A percentile compares a stretch with the other conserved stretches of the same genome.
Conservation (phyloP, 1,140 invertebrate species). For the Hylyphantes graminicola region DNA sequence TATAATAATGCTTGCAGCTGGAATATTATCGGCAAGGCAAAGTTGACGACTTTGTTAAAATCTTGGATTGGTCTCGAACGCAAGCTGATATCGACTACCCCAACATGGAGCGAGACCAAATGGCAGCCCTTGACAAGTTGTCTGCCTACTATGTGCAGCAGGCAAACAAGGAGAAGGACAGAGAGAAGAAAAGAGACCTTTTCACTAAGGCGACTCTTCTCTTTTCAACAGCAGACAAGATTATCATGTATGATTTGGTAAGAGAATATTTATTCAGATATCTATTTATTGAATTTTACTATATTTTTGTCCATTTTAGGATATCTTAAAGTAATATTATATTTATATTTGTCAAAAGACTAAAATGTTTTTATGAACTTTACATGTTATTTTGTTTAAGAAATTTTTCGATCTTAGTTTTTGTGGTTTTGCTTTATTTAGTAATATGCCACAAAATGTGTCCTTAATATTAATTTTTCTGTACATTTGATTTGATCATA, state of each 20-base stretch:
- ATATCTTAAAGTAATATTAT: too few species aligned
- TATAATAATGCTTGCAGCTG: slow-evolving; percentile 72
- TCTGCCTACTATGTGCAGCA: slow-evolving; percentile 98
- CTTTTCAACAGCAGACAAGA: slow-evolving; percentile 98
- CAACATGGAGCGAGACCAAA: slow-evolving; percentile 96
- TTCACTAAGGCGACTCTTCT: slow-evolving; percentile 96
- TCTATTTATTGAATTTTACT: too few species aligned
- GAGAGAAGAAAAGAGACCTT: slow-evolving; percentile 93
- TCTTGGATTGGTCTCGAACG: slow-evolving; percentile 86
- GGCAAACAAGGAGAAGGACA: slow-evolving; percentile 94
- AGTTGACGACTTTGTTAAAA: slow-evolving; percentile 91
- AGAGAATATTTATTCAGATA: neutral
- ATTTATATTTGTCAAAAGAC: too few species aligned
- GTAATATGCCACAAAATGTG: too few species aligned
- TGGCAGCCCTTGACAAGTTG: slow-evolving; percentile 94
- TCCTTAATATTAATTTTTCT: too few species aligned
- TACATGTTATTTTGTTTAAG: too few species aligned
- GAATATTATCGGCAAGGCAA: slow-evolving; percentile 97
- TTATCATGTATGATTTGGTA: slow-evolving; percentile 94
- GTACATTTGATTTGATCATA: neutral
- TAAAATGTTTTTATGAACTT: too few species aligned
- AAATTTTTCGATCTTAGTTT: too few species aligned
- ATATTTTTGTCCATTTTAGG: too few species aligned
- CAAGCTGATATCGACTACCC: slow-evolving; percentile 90
- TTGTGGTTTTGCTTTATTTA: too few species aligned